Evolutionary conservation across 2,797 vertebrate genomes (phyloP).

Genomic region (Schizopygopsis malacanthus): DNA sequence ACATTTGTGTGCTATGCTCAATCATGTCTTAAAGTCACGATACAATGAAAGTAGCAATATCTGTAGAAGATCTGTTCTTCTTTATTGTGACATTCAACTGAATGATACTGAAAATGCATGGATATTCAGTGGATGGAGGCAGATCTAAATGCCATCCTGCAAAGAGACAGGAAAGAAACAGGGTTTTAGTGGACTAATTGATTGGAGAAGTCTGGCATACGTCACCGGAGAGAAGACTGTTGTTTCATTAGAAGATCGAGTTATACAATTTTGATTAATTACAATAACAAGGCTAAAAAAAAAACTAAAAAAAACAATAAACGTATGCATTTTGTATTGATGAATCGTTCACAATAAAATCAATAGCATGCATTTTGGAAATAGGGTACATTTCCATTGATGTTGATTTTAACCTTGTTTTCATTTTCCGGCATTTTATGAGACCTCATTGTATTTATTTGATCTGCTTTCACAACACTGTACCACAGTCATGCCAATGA

Average conservation of each 20-base stretch:
- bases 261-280: neutral
- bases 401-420: neutral
- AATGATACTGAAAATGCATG: neutral
- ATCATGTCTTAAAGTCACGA: neutral
- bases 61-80: neutral
- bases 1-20: neutral
- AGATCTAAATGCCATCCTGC: neutral
- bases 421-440: neutral
- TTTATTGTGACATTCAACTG: neutral
- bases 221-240: neutral
- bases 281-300: neutral
- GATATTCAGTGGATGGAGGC: neutral
- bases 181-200: neutral
- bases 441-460: neutral
- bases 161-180: neutral
- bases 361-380: neutral
- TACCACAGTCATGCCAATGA: constrained; percentile 19
- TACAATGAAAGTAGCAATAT: neutral
- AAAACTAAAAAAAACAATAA: neutral
- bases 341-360: neutral
- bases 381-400: neutral
- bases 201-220: neutral
- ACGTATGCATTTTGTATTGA: neutral
- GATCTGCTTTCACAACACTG: neutral
- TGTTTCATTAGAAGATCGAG: neutral